Evolutionary conservation across 2,113 vertebrate species (phyloP), one percentile per base, ranked within the genome.

Genomic region (Echinops telfairi): DNA sequence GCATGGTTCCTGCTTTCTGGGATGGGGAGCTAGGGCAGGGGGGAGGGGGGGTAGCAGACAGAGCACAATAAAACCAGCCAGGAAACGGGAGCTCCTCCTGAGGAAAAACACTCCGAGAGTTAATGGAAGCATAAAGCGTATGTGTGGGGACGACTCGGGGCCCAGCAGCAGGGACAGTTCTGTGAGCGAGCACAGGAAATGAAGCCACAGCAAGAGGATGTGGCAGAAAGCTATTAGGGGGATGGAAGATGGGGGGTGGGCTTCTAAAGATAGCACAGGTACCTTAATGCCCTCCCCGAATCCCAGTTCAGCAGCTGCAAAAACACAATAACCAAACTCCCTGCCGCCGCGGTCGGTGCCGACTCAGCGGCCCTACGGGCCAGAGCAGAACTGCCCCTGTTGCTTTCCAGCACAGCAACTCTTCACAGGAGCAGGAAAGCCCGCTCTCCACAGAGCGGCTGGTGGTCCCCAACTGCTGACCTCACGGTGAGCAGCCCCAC

Each of bases 131-230:
- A 86, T 27, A 58, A 86, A 64, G 16, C 40, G 2, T 33, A 3
- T 33, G 20, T 43, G 68, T 8, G 76, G 86, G 91, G 89, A 83
- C 8, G 60, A 78, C 62, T 58, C n/a, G 64, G 64, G 80, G 47
- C 14, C 27, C 7, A 81, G 71, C 47, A 81, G 71, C 38, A 60
- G 70, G 40, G 25, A 91, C 11, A 27, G 64, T 29, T 64, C 40
- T 43, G 80, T 40, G 33, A 38, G 36, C 93, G 70, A 27, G 10
- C 6, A 75, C 31, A 83, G 73, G 88, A 91, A 88, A 88, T 58
- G 2, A 85, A 73, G 38, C 80, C 43, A 78, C 38, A 64, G 16
- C 40, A 8, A 33, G 47, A 36, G 6, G 2, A 68, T 0, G 2
- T 19, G 60, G 60, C 16, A 62, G 17, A 62, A 62, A 62, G 22